Evolutionary conservation across 2,888 invertebrate genomes (phyloP).

Genomic region (Hylaea fasciaria): DNA sequence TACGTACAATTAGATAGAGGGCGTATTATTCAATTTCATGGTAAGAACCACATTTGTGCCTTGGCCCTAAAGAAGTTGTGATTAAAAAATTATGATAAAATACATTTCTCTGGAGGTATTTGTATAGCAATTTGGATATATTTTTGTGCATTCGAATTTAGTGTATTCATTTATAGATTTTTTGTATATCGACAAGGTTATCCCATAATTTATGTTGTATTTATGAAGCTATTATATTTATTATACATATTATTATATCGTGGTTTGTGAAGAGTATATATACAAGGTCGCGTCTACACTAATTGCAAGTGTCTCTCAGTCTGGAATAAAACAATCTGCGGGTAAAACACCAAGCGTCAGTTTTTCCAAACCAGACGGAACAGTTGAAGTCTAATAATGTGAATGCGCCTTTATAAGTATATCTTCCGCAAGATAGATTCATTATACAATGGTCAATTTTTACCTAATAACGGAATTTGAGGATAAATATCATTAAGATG

Average conservation of each 20-base stretch:
- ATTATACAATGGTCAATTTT: background rate
- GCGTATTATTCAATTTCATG: conserved; percentile 59
- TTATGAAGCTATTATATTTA: conserved; percentile 3
- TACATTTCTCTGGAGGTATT: conserved; percentile 45
- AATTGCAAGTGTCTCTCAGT: background rate
- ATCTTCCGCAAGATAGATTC: background rate
- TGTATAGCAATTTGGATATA: conserved; percentile 52
- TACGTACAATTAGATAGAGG: conserved; percentile 58
- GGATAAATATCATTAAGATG: conserved; percentile 3
- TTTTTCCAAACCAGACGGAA: no score
- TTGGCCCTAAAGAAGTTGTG: conserved; percentile 76
- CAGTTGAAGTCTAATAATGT: background rate
- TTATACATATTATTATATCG: background rate
- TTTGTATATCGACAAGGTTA: conserved; percentile 23
- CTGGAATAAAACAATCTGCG: no score
- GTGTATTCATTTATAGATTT: conserved; percentile 31
- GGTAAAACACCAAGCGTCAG: no score
- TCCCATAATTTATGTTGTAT: conserved; percentile 21
- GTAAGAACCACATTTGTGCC: conserved; percentile 78
- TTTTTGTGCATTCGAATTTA: conserved; percentile 45
- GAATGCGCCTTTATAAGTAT: conserved; percentile 5
- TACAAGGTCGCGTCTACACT: conserved; percentile 13
- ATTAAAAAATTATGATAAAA: conserved; percentile 58
- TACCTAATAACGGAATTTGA: conserved; percentile 1
- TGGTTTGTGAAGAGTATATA: background rate